Base-by-base conservation (phyloP, 2,797 vertebrate genomes). In the Fistularia tabacaria region DNA sequence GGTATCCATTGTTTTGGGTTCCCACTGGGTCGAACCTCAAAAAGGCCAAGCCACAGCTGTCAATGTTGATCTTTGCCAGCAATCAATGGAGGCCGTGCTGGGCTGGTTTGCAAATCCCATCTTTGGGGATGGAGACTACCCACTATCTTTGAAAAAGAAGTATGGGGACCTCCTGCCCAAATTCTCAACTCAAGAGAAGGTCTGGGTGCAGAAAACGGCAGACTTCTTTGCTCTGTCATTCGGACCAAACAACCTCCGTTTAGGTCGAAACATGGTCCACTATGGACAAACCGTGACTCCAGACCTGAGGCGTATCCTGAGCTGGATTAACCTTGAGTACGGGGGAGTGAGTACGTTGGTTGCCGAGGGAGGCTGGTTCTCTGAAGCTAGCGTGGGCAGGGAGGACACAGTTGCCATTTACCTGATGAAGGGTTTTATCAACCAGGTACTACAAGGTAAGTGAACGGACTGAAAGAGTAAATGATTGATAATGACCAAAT, bases 161-260 rank as follows among this genome's bases (percentile, higher is more conserved):
- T 52, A 91, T 1, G 62, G 57, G 0, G 54, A 57, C 0, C 59
- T 90, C 9, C 65, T 98, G 59, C 95, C 95, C 12, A 64, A 43
- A 10, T 93, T 95, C 69, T 93, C 92, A 0, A 69, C 90, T 1
- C 78, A 89, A 12, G 95, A 99, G 82, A 93, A 84, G 76, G 73
- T 83, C 3, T 87, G 85, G 69, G 84, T 98, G 45, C 89, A 82
- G 59, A 92, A 89, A 59, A 97, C 95, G 0, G 94, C 96, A 0
- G 97, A 99, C 64, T 99, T 98, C 76, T 98, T 99, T 38, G 93
- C 97, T 0, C 85, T 99, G 69, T 96, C 95, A 36, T 99, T 98
- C 8, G 97, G 94, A 15, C 93, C 94, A 1, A 92, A 95, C 81
- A 95, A 94, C 69, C 91, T 96, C 51, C 93, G 91, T 42, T 86